These are phyloP conservation scores for Syrphus vitripennis DNA, from an alignment of 2,888 invertebrate species.

Conservation along the genomic window DNA sequence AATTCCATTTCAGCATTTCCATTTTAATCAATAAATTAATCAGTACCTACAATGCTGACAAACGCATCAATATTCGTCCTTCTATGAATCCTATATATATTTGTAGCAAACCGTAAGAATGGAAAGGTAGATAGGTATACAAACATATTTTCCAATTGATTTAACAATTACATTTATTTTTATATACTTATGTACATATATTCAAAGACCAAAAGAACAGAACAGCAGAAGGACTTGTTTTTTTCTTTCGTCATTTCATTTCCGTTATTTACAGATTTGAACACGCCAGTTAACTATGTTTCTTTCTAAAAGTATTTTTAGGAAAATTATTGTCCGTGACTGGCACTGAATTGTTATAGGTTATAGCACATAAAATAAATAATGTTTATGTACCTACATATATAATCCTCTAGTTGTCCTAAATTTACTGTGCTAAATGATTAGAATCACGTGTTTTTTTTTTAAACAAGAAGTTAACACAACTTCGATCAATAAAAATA, in stretches of 20 bases:
- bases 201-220: not conserved
- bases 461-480: not conserved
- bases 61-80: not conserved
- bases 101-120: not conserved
- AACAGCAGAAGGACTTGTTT: slow-evolving; percentile 9
- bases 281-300: slow-evolving; percentile 34
- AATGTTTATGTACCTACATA: too few relatives aligned
- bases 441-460: not conserved
- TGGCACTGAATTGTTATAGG: slow-evolving; percentile 29
- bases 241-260: not conserved
- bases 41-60: too few relatives aligned
- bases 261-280: slow-evolving; percentile 7
- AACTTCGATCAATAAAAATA: not conserved
- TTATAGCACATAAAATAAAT: not conserved
- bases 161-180: slow-evolving; percentile 46
- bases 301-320: slow-evolving; percentile 45
- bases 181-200: too few relatives aligned
- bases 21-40: not conserved
- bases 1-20: not conserved
- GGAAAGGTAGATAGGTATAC: not conserved
- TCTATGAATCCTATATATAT: not conserved
- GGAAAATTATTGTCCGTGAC: slow-evolving; percentile 56
- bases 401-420: not conserved
- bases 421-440: slow-evolving; percentile 21
- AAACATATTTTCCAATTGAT: slow-evolving; percentile 33